A percentile compares a stretch with the other conserved stretches of the same genome.
phyloP scores from a whole-genome alignment of 2,888 invertebrate genomes.

The Slavum lentiscoides region DNA sequence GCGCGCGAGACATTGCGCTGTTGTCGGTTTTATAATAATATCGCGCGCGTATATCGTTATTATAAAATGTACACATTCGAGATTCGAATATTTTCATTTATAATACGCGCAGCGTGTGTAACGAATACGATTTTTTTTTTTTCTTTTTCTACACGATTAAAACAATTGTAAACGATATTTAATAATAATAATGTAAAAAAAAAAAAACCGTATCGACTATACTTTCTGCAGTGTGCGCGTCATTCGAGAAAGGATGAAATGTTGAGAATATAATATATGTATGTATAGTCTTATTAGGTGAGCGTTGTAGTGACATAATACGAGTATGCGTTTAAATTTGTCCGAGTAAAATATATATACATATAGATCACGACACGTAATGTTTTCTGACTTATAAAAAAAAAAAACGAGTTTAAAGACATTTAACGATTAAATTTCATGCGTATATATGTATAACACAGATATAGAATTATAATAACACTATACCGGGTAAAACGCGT shows the following conservation, averaged over 20 bases:
- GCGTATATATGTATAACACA: not conserved
- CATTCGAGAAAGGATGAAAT: not conserved
- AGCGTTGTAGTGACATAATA: not conserved
- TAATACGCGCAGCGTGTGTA: no score
- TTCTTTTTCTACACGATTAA: no score
- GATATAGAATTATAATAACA: no score
- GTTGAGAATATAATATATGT: not conserved
- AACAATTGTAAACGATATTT: not conserved
- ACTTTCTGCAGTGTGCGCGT: not conserved
- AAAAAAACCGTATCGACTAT: no score
- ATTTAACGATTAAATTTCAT: not conserved
- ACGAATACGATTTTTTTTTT: no score
- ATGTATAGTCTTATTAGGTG: not conserved
- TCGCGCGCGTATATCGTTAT: not conserved
- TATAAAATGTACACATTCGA: not conserved
- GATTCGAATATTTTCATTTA: slow-evolving; percentile 25
- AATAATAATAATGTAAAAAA: no score
- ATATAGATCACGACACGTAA: not conserved
- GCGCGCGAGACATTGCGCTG: not conserved
- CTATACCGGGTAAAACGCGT: no score
- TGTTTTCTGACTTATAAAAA: not conserved
- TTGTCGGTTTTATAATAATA: not conserved
- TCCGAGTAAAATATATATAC: not conserved
- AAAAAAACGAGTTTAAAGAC: not conserved
- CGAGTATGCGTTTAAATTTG: not conserved